A percentile compares a stretch with the other conserved stretches of the same genome.
These are phyloP conservation scores for Tethea ocularis DNA, from an alignment of 2,888 invertebrate species.

Conservation along the genomic window DNA sequence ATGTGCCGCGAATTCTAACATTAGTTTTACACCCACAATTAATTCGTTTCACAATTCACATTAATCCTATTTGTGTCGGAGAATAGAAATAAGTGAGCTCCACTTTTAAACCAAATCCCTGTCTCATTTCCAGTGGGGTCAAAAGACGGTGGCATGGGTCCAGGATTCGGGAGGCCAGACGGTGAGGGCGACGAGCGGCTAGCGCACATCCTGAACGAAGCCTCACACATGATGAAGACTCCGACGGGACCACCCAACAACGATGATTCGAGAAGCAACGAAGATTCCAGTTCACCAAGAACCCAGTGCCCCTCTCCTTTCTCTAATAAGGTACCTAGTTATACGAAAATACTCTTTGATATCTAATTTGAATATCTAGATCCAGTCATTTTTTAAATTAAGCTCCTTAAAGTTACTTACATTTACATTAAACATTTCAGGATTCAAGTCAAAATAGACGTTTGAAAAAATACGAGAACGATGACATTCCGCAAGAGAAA, in stretches of 20 bases:
- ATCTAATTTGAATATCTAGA: background rate
- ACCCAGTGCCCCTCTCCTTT: conserved; percentile 92
- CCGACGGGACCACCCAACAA: conserved; percentile 75
- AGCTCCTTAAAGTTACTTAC: background rate
- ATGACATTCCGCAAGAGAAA: conserved; percentile 98
- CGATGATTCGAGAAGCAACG: conserved; percentile 88
- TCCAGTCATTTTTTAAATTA: background rate
- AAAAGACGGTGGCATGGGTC: conserved; percentile 90
- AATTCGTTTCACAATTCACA: conserved; percentile 7
- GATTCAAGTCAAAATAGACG: conserved; percentile 89
- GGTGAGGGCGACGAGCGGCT: conserved; percentile 94
- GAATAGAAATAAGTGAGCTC: background rate
- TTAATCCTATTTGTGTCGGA: background rate
- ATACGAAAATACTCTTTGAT: background rate
- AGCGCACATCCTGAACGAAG: conserved; percentile 96
- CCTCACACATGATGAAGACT: conserved; percentile 94
- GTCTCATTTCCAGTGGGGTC: conserved; percentile 83
- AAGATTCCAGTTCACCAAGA: conserved; percentile 91
- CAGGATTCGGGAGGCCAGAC: conserved; percentile 90
- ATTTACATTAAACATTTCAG: conserved; percentile 45
- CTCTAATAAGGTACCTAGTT: conserved; percentile 86
- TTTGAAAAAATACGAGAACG: conserved; percentile 94
- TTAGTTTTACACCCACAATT: conserved; percentile 3
- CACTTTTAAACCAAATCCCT: background rate
- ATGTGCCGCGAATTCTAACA: background rate